phyloP scores from a whole-genome alignment of 1,140 invertebrate genomes.

The Cephus cinctus region DNA sequence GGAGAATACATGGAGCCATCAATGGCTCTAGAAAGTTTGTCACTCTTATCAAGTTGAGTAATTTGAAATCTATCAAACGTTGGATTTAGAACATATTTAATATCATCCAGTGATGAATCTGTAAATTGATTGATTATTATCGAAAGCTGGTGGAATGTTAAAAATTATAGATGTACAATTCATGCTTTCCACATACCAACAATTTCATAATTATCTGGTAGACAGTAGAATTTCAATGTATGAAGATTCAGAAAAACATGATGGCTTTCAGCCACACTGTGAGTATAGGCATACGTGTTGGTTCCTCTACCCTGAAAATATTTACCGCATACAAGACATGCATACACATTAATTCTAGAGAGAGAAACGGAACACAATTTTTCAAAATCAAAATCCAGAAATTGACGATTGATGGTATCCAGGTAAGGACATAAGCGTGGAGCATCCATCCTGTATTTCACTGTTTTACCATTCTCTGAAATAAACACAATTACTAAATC shows the following conservation, averaged over 20 bases:
- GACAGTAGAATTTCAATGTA: constrained; percentile 97
- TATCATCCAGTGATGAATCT: constrained; percentile 98
- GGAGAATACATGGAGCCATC: constrained; percentile 96
- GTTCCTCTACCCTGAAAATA: constrained; percentile 98
- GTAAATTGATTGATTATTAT: constrained; percentile 23
- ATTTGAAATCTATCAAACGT: constrained; percentile 89
- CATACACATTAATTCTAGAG: constrained; percentile 98
- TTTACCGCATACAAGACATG: constrained; percentile 99
- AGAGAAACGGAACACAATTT: constrained; percentile 98
- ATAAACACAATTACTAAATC: constrained; percentile 10
- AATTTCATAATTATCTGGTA: constrained; percentile 99
- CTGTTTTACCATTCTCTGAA: constrained; percentile 18
- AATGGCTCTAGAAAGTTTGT: constrained; percentile 91
- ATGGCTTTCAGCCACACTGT: constrained; percentile 95
- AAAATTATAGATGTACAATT: constrained; percentile 1
- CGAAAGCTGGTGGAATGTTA: constrained; percentile 7
- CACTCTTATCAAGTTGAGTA: constrained; percentile 73
- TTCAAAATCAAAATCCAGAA: constrained; percentile 99
- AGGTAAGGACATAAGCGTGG: constrained; percentile 83
- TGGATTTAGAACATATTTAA: constrained; percentile 98
- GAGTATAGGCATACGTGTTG: constrained; percentile 98
- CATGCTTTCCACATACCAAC: constrained; percentile 68
- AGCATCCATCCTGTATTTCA: constrained; percentile 24
- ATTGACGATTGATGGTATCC: constrained; percentile 94
- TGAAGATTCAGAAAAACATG: constrained; percentile 98